Percentiles rank a stretch among this genome's conserved stretches.
Conservation (phyloP, 2,113 vertebrate species). For the Microcebus murinus region DNA sequence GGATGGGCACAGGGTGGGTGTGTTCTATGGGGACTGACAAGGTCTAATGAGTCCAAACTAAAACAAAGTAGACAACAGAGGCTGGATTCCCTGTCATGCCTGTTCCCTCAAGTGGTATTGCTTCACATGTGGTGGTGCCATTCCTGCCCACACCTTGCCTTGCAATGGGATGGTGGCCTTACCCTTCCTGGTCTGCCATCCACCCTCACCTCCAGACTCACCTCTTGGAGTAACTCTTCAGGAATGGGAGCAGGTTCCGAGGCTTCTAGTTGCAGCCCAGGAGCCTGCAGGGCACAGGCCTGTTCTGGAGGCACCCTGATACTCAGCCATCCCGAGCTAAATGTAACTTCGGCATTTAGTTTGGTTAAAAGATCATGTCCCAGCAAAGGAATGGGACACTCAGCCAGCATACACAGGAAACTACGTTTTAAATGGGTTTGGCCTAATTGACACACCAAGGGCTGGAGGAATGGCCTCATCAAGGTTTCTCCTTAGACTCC, state of each 20-base stretch:
- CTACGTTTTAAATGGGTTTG: not conserved
- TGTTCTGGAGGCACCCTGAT: not conserved
- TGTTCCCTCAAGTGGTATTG: not conserved
- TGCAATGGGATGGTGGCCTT: not conserved
- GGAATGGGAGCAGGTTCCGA: not conserved
- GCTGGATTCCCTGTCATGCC: not conserved
- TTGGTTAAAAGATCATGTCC: not conserved
- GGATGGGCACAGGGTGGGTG: not conserved
- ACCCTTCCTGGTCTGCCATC: not conserved
- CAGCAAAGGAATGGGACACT: not conserved
- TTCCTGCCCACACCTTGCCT: not conserved
- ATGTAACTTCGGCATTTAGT: not conserved
- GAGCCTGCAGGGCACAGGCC: not conserved
- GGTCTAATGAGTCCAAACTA: not conserved
- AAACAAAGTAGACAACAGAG: not conserved
- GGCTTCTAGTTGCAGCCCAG: not conserved
- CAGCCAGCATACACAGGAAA: not conserved
- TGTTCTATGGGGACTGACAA: not conserved
- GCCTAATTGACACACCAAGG: not conserved
- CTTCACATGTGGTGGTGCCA: not conserved
- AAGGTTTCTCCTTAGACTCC: not conserved
- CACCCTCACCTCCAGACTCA: not conserved
- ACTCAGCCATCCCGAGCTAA: not conserved
- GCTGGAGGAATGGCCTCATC: not conserved
- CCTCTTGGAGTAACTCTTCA: not conserved